These are phyloP conservation scores for Euphonia xanthogaster DNA, from an alignment of 2,797 vertebrate species.

Conservation along the genomic window DNA sequence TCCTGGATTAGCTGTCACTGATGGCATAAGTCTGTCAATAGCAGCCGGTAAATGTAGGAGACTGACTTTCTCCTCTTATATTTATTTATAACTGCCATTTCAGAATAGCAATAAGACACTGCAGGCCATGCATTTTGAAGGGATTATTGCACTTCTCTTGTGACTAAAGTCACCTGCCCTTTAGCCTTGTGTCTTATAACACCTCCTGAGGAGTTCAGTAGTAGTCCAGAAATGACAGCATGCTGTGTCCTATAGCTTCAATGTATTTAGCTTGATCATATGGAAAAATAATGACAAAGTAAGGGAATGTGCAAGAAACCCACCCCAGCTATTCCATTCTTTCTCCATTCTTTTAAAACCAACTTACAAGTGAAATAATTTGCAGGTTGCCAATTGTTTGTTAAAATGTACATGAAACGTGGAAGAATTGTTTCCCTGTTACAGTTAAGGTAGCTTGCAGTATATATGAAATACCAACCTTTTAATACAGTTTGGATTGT, in stretches of 20 bases:
- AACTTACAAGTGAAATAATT: neutral
- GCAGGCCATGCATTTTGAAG: constrained; percentile 29
- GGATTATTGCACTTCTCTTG: constrained; percentile 49
- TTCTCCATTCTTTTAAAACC: constrained; percentile 3
- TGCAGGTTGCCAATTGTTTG: neutral
- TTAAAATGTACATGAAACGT: neutral
- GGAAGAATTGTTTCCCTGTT: neutral
- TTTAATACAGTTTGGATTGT: constrained; percentile 42
- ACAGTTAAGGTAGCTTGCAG: neutral
- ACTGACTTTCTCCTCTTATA: constrained; percentile 50
- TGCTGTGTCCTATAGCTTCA: constrained; percentile 32
- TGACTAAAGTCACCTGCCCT: constrained; percentile 53
- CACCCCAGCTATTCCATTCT: neutral
- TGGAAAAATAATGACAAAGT: constrained; percentile 3
- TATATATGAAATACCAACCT: neutral
- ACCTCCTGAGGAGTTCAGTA: constrained; percentile 17
- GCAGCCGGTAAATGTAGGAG: neutral
- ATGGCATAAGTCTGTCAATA: constrained; percentile 36
- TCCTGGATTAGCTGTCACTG: constrained; percentile 28
- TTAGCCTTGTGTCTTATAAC: constrained; percentile 23
- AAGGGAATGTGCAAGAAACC: neutral
- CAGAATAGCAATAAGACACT: constrained; percentile 58
- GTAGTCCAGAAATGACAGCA: constrained; percentile 29
- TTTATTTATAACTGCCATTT: constrained; percentile 70
- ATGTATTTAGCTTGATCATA: constrained; percentile 25